A percentile compares a stretch with the other conserved stretches of the same genome.
phyloP scores from a whole-genome alignment of 2,888 invertebrate genomes.

The Nemotelus nigrinus region DNA sequence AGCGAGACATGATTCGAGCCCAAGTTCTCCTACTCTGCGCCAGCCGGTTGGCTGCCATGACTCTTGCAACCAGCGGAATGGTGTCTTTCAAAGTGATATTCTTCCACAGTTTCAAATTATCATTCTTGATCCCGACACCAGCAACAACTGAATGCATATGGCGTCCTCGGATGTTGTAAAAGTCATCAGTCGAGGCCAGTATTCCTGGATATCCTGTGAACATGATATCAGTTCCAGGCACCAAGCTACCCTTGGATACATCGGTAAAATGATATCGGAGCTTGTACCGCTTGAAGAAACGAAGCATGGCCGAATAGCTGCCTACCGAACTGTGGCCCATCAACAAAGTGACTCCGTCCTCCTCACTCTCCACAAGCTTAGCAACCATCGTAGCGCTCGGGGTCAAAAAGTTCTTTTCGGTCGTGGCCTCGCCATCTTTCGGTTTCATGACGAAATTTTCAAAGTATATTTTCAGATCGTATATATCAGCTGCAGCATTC shows the following conservation, averaged over 20 bases:
- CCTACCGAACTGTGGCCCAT: constrained; percentile 85
- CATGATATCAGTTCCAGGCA: constrained; percentile 75
- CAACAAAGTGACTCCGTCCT: constrained; percentile 68
- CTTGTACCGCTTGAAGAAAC: constrained; percentile 85
- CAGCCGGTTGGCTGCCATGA: constrained; percentile 85
- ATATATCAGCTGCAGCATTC: constrained; percentile 79
- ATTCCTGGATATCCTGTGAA: constrained; percentile 89
- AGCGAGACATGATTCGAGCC: constrained; percentile 74
- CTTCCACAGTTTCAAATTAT: constrained; percentile 76
- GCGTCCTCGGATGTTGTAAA: constrained; percentile 74
- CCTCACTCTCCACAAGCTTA: constrained; percentile 44
- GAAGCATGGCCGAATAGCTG: constrained; percentile 83
- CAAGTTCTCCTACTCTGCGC: constrained; percentile 77
- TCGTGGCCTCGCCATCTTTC: constrained; percentile 66
- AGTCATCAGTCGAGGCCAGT: constrained; percentile 84
- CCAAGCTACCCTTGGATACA: constrained; percentile 65
- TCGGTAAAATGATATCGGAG: constrained; percentile 76
- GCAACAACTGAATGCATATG: constrained; percentile 72
- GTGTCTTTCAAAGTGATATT: constrained; percentile 69
- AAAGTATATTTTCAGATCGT: constrained; percentile 67
- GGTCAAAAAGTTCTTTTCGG: constrained; percentile 59
- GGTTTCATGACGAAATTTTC: constrained; percentile 61
- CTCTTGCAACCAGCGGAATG: constrained; percentile 76
- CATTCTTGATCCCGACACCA: constrained; percentile 82
- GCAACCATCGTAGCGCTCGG: constrained; percentile 63